Evolutionary conservation across 1,140 invertebrate genomes (phyloP).

Genomic region (Bombus terrestris): DNA sequence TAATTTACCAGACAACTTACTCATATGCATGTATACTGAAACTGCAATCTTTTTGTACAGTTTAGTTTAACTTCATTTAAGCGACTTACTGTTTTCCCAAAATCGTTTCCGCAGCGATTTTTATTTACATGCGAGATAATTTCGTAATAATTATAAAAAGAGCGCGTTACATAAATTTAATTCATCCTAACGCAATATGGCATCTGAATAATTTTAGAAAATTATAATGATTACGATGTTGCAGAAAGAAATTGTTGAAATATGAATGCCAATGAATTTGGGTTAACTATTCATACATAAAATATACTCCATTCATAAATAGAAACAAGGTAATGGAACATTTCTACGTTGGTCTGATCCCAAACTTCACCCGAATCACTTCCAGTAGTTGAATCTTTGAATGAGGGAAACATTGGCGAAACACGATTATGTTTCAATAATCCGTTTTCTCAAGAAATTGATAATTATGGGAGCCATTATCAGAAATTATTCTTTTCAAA

Average conservation of each 20-base stretch:
- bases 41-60: not conserved
- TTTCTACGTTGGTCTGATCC: not conserved
- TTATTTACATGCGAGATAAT: not conserved
- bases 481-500: not conserved
- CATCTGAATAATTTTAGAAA: constrained; percentile 2
- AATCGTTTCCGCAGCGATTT: not conserved
- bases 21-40: constrained; percentile 12
- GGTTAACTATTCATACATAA: constrained; percentile 23
- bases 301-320: constrained; percentile 34
- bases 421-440: constrained; percentile 62
- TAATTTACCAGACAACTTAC: constrained; percentile 52
- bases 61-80: not conserved
- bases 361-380: constrained; percentile 34
- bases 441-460: not conserved
- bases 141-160: too few relatives aligned
- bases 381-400: constrained; percentile 63
- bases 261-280: not conserved
- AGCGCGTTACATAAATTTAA: not conserved
- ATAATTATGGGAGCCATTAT: not conserved
- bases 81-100: not conserved
- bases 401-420: constrained; percentile 55
- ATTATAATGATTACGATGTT: not conserved
- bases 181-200: not conserved
- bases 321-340: constrained; percentile 28
- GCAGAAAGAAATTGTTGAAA: not conserved